Evolutionary conservation across 30 jellyfish, hydroid and myxozoan genomes (phyloP).

Genomic region (Rhopilema esculentum): DNA sequence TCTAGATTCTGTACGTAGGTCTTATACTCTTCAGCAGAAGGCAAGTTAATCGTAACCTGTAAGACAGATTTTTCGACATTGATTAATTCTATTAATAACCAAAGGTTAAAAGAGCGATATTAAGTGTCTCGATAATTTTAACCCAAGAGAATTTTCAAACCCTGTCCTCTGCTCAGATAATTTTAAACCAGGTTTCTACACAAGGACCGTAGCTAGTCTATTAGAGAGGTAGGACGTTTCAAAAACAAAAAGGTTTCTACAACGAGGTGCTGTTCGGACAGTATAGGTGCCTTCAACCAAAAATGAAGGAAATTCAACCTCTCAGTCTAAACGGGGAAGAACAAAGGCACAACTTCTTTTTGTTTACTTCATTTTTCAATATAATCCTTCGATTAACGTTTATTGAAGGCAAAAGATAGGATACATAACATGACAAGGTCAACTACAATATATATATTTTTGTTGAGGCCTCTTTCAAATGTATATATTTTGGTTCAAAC

Average conservation of each 20-base stretch:
- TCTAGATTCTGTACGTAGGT: not conserved
- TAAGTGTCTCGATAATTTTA: too few species aligned
- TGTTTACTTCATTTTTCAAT: not conserved
- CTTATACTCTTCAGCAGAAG: not conserved
- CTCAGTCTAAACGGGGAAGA: not conserved
- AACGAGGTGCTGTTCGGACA: conserved; percentile 1
- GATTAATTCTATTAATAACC: not conserved
- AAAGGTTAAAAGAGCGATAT: not conserved
- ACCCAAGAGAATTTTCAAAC: not conserved
- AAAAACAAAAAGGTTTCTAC: conserved; percentile 2
- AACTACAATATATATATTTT: not conserved
- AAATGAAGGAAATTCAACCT: not conserved
- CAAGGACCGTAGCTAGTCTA: not conserved
- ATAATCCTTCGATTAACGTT: not conserved
- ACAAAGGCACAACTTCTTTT: not conserved
- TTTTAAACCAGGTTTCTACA: not conserved
- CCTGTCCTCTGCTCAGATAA: conserved; percentile 9
- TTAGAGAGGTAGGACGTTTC: not conserved
- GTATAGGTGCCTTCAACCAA: not conserved
- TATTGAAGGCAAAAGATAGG: not conserved
- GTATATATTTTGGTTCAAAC: not conserved
- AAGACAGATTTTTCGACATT: not conserved
- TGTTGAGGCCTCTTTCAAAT: not conserved
- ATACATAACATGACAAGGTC: not conserved
- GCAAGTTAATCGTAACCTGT: not conserved